A percentile compares a stretch with the other conserved stretches of the same genome.
Conservation (phyloP, 2,888 invertebrate genomes). For the Torymus auratus region DNA sequence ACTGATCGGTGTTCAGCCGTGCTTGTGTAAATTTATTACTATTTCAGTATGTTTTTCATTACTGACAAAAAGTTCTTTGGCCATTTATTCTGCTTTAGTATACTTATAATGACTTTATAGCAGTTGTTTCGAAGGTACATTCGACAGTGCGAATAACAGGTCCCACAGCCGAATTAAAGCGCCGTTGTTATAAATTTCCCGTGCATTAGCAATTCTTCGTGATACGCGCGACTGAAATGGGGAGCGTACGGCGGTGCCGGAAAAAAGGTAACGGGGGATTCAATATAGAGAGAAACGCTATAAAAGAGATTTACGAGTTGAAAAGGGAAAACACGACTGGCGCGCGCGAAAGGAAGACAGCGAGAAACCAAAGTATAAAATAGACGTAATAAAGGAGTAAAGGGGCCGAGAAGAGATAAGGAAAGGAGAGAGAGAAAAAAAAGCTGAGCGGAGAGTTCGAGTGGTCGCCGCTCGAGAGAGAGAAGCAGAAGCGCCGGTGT, state of each 20-base stretch:
- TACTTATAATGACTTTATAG: too few relatives aligned
- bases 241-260: not conserved
- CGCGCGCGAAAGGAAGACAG: constrained; percentile 18
- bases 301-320: constrained; percentile 49
- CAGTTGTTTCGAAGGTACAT: too few relatives aligned
- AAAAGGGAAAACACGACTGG: constrained; percentile 5
- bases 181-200: constrained; percentile 8
- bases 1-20: too few relatives aligned
- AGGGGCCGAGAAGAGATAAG: constrained; percentile 4
- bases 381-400: constrained; percentile 36
- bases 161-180: not conserved
- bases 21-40: too few relatives aligned
- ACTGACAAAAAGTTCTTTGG: too few relatives aligned
- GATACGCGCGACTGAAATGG: constrained; percentile 3
- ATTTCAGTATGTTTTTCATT: too few relatives aligned
- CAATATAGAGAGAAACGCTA: constrained; percentile 39
- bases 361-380: constrained; percentile 45
- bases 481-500: not conserved
- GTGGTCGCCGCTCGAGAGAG: not conserved
- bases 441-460: not conserved
- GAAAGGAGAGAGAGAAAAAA: not conserved
- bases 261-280: constrained; percentile 19
- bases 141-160: not conserved
- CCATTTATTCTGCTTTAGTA: too few relatives aligned
- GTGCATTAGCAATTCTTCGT: constrained; percentile 3